phyloP scores from a whole-genome alignment of 2,113 vertebrate species.

The Sturnira hondurensis region DNA sequence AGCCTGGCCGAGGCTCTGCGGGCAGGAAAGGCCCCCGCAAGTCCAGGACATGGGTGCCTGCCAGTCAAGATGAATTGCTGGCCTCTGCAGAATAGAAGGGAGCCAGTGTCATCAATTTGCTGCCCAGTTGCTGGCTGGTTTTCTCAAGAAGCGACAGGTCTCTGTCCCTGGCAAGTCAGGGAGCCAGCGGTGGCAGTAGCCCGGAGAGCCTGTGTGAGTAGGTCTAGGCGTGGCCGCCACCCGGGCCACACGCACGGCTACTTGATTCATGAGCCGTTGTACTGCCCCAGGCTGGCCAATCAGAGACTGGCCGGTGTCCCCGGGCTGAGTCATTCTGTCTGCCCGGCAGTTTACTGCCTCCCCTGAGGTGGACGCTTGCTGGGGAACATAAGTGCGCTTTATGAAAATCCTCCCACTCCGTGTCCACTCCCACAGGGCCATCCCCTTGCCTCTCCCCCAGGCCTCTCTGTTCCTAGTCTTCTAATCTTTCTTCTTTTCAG shows the following conservation, averaged over 20 bases:
- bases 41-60: rapidly evolving
- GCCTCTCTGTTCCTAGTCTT: neutral
- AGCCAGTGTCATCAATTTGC: rapidly evolving
- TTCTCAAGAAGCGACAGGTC: rapidly evolving
- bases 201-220: neutral
- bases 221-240: rapidly evolving
- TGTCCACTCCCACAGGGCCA: neutral
- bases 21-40: neutral
- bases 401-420: neutral
- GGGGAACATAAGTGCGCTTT: too few species aligned
- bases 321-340: neutral
- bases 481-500: neutral
- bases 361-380: neutral
- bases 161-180: neutral
- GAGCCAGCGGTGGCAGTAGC: too few species aligned
- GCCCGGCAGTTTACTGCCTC: too few species aligned
- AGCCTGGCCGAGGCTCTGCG: neutral
- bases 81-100: neutral
- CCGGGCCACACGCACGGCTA: rapidly evolving
- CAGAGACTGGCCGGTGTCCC: neutral
- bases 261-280: rapidly evolving
- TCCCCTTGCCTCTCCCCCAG: neutral
- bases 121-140: neutral
- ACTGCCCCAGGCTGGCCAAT: neutral
- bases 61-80: neutral